Evolutionary conservation across 2,797 vertebrate species (phyloP).

Genomic region (Anomalospiza imberbis): DNA sequence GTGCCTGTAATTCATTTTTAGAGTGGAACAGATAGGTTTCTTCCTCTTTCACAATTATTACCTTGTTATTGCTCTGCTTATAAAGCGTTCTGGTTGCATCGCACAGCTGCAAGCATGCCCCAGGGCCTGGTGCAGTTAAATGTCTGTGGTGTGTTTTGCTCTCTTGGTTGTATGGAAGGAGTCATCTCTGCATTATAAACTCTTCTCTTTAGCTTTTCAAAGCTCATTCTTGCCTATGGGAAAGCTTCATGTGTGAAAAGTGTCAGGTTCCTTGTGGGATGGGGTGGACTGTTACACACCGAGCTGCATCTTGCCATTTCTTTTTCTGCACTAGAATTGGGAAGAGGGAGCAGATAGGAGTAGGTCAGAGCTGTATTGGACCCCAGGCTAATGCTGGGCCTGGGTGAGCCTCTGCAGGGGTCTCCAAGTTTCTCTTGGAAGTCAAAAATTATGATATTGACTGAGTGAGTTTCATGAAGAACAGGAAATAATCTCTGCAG

Average conservation of each 20-base stretch:
- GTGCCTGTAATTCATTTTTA: not conserved
- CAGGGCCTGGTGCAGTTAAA: not conserved
- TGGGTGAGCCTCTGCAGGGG: not conserved
- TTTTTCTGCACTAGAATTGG: not conserved
- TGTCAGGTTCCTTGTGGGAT: not conserved
- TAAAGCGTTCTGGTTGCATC: not conserved
- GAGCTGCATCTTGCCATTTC: not conserved
- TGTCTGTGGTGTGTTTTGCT: not conserved
- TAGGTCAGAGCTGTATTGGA: not conserved
- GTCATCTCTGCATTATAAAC: not conserved
- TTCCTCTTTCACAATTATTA: not conserved
- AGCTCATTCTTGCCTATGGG: not conserved
- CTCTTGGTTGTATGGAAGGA: not conserved
- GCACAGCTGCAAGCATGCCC: not conserved
- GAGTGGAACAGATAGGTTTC: not conserved
- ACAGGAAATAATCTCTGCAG: not conserved
- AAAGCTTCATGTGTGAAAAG: not conserved
- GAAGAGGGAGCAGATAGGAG: not conserved
- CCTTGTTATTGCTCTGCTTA: not conserved
- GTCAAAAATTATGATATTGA: not conserved
- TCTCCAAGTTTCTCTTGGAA: not conserved
- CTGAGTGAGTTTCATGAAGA: not conserved
- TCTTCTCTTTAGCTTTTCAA: not conserved
- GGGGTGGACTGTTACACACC: not conserved
- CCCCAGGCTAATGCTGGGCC: not conserved